Evolutionary conservation across 1,140 invertebrate genomes (phyloP), one percentile per base, ranked within the genome.

Genomic region (Probaryconus sp.): DNA sequence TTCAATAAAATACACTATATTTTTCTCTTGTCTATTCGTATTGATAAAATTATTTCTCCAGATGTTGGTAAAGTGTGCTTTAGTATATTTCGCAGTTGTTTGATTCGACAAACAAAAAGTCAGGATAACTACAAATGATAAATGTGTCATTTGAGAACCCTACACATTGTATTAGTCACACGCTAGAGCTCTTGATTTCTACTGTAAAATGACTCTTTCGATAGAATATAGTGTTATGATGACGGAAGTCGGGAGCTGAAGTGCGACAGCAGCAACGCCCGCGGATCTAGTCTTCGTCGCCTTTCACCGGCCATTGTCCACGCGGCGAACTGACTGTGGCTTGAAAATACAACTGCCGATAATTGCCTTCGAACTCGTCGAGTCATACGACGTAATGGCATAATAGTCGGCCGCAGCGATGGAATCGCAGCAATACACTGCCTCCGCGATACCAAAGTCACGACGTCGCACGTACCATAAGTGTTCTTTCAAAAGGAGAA

Each of bases 231-330:
- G 43, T 65, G 60, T 73, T 61, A 55, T 33, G 53, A 72, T 61
- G 64, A 60, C 60, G 61, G 70, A 73, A 73, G 58, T 68, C 38
- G 24, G 58, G 38, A 75, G 64, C 63, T 48, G 16, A 61, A 67
- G 60, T 53, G 60, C 69, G 50, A 63, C 78, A 71, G 68, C 74
- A 63, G 72, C 69, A 68, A 78, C 79, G 73, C 75, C 68, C 45
- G 72, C 80, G 79, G 76, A 83, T 83, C 79, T 81, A 73, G 74
- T 76, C 76, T 73, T 83, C 82, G 81, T 74, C 80, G 81, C 81
- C 81, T 83, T 83, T 83, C 82, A 83, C 82, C 78, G 80, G 56
- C 79, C 82, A 82, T 83, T 83, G 82, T 83, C 82, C 81, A 80
- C 64, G 65, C 68, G 60, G 71, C 16, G 13, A 40, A 67, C 40